Conservation (phyloP, 2,888 invertebrate genomes). For the Heliconius ethilla region DNA sequence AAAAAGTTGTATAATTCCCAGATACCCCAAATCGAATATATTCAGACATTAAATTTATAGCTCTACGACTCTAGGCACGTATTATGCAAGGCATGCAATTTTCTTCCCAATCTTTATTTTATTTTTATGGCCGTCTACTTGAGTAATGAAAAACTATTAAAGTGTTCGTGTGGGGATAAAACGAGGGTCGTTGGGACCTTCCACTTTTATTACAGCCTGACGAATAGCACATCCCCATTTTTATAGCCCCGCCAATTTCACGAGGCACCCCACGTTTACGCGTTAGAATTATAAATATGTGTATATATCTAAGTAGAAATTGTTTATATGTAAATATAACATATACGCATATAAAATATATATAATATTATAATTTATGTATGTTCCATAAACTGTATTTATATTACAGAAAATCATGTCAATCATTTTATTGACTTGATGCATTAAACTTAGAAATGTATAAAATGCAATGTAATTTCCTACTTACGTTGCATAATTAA, state of each 20-base stretch:
- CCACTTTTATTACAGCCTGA: slow-evolving; percentile 68
- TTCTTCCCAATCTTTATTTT: slow-evolving; percentile 74
- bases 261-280: slow-evolving; percentile 60
- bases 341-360: not conserved
- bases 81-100: slow-evolving; percentile 79
- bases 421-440: too few species aligned
- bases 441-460: too few species aligned
- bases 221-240: slow-evolving; percentile 71
- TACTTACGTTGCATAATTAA: too few species aligned
- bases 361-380: not conserved
- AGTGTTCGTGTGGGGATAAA: slow-evolving; percentile 73
- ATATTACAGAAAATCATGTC: too few species aligned
- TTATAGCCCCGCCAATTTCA: slow-evolving; percentile 73
- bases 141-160: slow-evolving; percentile 82
- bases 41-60: slow-evolving; percentile 66
- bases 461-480: too few species aligned
- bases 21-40: slow-evolving; percentile 60
- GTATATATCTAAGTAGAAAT: slow-evolving; percentile 11
- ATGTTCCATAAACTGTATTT: too few species aligned
- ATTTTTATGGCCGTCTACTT: slow-evolving; percentile 77
- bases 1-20: not conserved
- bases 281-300: slow-evolving; percentile 29
- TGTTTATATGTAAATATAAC: not conserved
- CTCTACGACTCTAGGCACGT: slow-evolving; percentile 57
- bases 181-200: slow-evolving; percentile 74